phyloP scores from a whole-genome alignment of 2,888 invertebrate species.

The Pegoplata infirma region DNA sequence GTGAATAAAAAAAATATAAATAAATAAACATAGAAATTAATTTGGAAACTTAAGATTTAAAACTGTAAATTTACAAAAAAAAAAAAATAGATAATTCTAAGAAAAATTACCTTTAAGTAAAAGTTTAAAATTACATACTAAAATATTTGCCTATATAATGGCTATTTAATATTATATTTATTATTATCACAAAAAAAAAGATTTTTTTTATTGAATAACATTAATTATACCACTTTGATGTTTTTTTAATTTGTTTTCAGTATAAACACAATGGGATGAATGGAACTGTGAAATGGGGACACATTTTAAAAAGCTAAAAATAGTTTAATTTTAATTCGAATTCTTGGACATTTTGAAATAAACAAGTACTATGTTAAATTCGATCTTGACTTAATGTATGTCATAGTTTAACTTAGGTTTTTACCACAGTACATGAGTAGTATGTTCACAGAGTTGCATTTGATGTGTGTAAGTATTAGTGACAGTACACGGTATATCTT shows the following conservation, averaged over 20 bases:
- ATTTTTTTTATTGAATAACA: not conserved
- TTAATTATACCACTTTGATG: not conserved
- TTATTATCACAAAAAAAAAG: too few relatives aligned
- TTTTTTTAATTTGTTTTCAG: not conserved
- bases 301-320: too few relatives aligned
- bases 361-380: too few relatives aligned
- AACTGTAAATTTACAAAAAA: not conserved
- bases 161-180: not conserved
- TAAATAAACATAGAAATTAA: slow-evolving; percentile 53
- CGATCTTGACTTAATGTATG: too few relatives aligned
- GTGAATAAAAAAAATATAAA: slow-evolving; percentile 6
- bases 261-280: not conserved
- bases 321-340: too few relatives aligned
- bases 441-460: too few relatives aligned
- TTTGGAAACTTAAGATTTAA: slow-evolving; percentile 37
- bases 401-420: too few relatives aligned
- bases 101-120: not conserved
- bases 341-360: too few relatives aligned
- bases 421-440: too few relatives aligned
- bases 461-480: too few relatives aligned
- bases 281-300: too few relatives aligned
- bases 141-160: not conserved
- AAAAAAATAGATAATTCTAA: not conserved
- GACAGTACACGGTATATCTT: too few relatives aligned
- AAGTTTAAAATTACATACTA: not conserved